These are phyloP conservation scores for Ara ararauna DNA, from an alignment of 2,797 vertebrate species.

Conservation along the genomic window DNA sequence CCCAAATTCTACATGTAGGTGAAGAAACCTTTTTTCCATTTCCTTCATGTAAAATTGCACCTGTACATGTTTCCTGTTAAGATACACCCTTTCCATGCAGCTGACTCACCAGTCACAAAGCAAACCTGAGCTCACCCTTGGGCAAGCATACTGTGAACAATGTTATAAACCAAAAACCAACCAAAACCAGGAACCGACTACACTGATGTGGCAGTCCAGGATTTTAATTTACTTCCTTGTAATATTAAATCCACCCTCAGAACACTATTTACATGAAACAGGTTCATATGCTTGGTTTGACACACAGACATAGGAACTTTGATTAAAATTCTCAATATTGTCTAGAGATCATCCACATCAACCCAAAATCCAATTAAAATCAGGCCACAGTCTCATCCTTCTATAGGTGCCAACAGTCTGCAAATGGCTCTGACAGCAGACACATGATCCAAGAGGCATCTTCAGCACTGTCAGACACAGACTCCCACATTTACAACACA, in stretches of 20 bases:
- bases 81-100: neutral
- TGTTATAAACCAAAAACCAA: neutral
- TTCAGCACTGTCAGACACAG: neutral
- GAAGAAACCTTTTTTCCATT: neutral
- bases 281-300: neutral
- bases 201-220: neutral
- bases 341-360: neutral
- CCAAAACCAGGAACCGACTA: neutral
- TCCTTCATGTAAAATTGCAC: neutral
- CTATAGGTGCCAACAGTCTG: neutral
- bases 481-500: neutral
- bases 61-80: neutral
- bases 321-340: neutral
- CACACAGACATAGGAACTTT: neutral
- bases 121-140: neutral
- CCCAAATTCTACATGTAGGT: neutral
- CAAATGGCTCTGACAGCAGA: rapidly evolving
- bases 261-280: neutral
- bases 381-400: neutral
- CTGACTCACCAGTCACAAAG: neutral
- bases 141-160: neutral
- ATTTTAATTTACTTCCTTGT: neutral
- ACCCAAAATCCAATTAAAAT: neutral
- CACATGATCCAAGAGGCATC: slow-evolving; percentile 26
- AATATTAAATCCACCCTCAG: neutral